Conservation (phyloP, 2,888 invertebrate genomes). For the Cosmopolites sordidus region DNA sequence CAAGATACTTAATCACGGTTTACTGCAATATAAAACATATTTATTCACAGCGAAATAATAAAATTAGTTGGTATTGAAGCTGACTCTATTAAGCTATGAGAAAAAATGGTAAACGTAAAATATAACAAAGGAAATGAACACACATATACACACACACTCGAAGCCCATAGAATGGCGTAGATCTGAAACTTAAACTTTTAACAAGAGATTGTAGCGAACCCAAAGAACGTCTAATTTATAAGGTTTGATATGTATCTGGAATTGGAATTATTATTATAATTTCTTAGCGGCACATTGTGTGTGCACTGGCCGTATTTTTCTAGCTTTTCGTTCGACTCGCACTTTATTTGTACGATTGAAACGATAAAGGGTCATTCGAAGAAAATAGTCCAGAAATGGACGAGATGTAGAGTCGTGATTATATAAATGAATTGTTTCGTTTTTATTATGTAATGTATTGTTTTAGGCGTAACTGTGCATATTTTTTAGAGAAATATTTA, state of each 20-base stretch:
- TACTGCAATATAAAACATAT: too few relatives aligned
- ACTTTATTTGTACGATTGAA: conserved; percentile 10
- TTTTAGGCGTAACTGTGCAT: too few relatives aligned
- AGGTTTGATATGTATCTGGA: conserved; percentile 45
- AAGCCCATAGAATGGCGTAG: conserved; percentile 29
- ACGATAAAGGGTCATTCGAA: background rate
- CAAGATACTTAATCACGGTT: too few relatives aligned
- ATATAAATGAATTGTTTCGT: background rate
- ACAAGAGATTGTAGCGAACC: conserved; percentile 36
- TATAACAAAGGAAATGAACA: background rate
- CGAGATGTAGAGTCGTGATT: background rate
- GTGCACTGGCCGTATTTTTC: conserved; percentile 20
- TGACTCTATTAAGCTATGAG: background rate
- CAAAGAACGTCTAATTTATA: conserved; percentile 42
- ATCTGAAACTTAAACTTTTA: conserved; percentile 38
- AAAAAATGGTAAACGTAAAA: conserved; percentile 37
- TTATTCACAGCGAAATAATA: too few relatives aligned
- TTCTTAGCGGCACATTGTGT: conserved; percentile 40
- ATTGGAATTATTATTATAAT: conserved; percentile 45
- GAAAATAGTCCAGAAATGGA: background rate
- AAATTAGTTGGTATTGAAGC: too few relatives aligned
- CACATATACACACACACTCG: conserved; percentile 28
- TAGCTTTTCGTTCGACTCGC: conserved; percentile 27
- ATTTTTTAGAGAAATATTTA: too few relatives aligned
- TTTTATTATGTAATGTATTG: too few relatives aligned